Percentiles rank a stretch among this genome's conserved stretches.
phyloP scores from a whole-genome alignment of 2,797 vertebrate genomes.

The Enteromius afrohamiltoni region DNA sequence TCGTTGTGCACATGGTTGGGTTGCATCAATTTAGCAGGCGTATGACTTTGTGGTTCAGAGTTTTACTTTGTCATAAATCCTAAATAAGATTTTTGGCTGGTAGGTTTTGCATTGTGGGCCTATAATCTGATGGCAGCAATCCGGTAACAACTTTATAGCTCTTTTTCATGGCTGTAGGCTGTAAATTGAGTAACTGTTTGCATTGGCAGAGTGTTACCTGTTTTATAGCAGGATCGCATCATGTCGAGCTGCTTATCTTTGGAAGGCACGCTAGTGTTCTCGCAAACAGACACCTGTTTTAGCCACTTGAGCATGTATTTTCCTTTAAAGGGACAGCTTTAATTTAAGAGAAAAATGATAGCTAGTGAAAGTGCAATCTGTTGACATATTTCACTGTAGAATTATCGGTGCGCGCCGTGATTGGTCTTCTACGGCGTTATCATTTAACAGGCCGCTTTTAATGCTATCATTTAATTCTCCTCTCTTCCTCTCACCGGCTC shows the following conservation, averaged over 20 bases:
- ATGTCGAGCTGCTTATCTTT: slow-evolving; percentile 91
- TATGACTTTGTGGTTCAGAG: slow-evolving; percentile 35
- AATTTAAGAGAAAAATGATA: slow-evolving; percentile 58
- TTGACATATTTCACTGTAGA: slow-evolving; percentile 68
- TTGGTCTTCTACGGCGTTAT: slow-evolving; percentile 76
- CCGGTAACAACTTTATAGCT: slow-evolving; percentile 42
- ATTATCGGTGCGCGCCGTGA: slow-evolving; percentile 67
- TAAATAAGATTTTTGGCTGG: slow-evolving; percentile 45
- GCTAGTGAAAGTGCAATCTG: slow-evolving; percentile 69
- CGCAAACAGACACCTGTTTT: slow-evolving; percentile 86
- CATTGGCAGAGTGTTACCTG: slow-evolving; percentile 92
- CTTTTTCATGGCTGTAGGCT: slow-evolving; percentile 69
- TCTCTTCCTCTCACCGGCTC: slow-evolving; percentile 64
- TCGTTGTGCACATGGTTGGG: background rate
- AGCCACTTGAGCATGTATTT: slow-evolving; percentile 52
- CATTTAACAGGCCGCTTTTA: slow-evolving; percentile 71
- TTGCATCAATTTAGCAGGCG: background rate
- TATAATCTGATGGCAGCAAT: slow-evolving; percentile 56
- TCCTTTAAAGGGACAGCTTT: slow-evolving; percentile 44
- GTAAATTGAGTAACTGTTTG: slow-evolving; percentile 85
- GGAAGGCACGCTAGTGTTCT: slow-evolving; percentile 87
- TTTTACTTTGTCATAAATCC: slow-evolving; percentile 48
- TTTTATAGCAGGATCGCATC: slow-evolving; percentile 93
- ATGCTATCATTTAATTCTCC: slow-evolving; percentile 68
- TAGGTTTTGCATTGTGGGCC: slow-evolving; percentile 44